These are phyloP conservation scores for Cactoblastis cactorum DNA, from an alignment of 2,888 invertebrate species.

Conservation along the genomic window DNA sequence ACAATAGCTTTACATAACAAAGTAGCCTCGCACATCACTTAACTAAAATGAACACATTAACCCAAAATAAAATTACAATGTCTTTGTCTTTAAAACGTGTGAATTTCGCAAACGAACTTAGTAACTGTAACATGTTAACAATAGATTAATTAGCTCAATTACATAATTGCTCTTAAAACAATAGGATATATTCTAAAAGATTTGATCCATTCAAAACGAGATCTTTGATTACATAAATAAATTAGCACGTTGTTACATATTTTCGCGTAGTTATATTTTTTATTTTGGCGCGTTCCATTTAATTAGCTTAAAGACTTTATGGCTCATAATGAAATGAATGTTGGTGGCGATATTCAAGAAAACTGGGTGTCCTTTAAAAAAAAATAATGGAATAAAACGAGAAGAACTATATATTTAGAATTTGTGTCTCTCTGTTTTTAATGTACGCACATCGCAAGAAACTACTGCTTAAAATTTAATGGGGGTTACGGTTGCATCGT, in stretches of 20 bases:
- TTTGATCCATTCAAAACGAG: background rate
- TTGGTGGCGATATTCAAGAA: too few relatives aligned
- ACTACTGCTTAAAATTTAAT: too few relatives aligned
- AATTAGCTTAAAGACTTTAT: too few relatives aligned
- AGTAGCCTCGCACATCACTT: background rate
- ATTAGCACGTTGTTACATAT: background rate
- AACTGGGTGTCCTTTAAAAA: too few relatives aligned
- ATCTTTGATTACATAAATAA: conserved; percentile 1
- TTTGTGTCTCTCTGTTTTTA: too few relatives aligned
- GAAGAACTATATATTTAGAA: too few relatives aligned
- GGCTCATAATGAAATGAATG: too few relatives aligned
- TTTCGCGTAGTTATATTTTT: background rate
- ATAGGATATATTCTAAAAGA: background rate
- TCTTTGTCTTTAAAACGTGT: background rate
- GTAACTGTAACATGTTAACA: conserved; percentile 10
- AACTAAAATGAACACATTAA: background rate
- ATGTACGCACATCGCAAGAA: too few relatives aligned
- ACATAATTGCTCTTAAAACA: conserved; percentile 6
- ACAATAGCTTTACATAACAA: background rate
- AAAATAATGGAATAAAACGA: too few relatives aligned
- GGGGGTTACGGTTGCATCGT: too few relatives aligned
- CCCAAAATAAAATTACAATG: background rate
- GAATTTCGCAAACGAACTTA: background rate
- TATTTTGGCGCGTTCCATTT: background rate
- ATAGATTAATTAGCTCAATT: conserved; percentile 23